Evolutionary conservation across 2,888 invertebrate genomes (phyloP).

Genomic region (Cheilosia impressa): DNA sequence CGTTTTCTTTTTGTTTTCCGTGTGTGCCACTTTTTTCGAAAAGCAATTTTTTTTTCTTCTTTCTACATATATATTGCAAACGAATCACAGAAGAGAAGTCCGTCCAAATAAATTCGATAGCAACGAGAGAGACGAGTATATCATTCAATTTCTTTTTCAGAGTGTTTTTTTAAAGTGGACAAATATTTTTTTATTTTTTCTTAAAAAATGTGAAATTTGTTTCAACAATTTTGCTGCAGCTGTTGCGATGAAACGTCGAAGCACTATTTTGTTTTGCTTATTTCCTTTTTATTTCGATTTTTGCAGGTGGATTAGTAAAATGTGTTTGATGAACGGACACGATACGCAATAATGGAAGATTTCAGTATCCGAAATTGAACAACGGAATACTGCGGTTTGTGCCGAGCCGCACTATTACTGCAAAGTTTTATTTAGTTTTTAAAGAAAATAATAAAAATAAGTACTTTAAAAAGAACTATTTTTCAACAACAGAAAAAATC

Average conservation of each 20-base stretch:
- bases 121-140: slow-evolving; percentile 54
- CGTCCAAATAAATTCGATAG: slow-evolving; percentile 57
- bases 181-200: slow-evolving; percentile 22
- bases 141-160: slow-evolving; percentile 50
- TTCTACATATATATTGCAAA: slow-evolving; percentile 60
- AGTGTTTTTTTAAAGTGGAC: slow-evolving; percentile 25
- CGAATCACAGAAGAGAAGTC: slow-evolving; percentile 62
- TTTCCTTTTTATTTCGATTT: slow-evolving; percentile 14
- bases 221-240: slow-evolving; percentile 26
- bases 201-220: slow-evolving; percentile 30
- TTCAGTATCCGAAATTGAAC: slow-evolving; percentile 69
- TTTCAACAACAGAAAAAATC: slow-evolving; percentile 72
- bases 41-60: slow-evolving; percentile 43
- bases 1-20: slow-evolving; percentile 73
- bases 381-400: slow-evolving; percentile 62
- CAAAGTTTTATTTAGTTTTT: slow-evolving; percentile 42
- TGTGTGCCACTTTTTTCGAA: slow-evolving; percentile 70
- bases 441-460: slow-evolving; percentile 64
- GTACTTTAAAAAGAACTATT: slow-evolving; percentile 70
- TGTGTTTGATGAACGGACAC: slow-evolving; percentile 51
- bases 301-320: slow-evolving; percentile 28
- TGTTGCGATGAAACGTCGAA: slow-evolving; percentile 28
- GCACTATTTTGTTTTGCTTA: slow-evolving; percentile 46
- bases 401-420: slow-evolving; percentile 57
- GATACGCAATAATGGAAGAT: slow-evolving; percentile 73